Base-by-base conservation (phyloP, 2,888 invertebrate genomes). In the Panzeria rudis region DNA sequence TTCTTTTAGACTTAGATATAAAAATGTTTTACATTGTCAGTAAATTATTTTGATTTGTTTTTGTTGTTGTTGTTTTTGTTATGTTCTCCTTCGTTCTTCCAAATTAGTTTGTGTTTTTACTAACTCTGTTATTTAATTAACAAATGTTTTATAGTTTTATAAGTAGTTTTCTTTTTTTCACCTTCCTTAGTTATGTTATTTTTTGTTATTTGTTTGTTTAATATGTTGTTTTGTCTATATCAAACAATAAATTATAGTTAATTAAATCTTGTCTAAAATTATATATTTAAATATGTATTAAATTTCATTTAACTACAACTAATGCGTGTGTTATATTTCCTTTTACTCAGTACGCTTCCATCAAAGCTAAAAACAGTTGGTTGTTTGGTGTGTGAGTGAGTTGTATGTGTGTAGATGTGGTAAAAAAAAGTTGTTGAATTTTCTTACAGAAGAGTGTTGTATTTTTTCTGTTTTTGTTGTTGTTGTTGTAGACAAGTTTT, bases 61-160 rank as follows among this genome's bases (percentile, higher is more conserved):
- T 52, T 73, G 44, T 25, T 66, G 29, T 69, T 69, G 13, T 17
- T 66, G 59, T 66, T 71, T 15, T 69, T 9, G 61, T 64, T 64
- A 17, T 54, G 1, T 80, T 15, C 38, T 47, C 7, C 59, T 80
- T n/a, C 62, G 44, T 66, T 64, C 23, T 76, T 71, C 52, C n/a
- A 13, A 15, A n/a, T 72, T 64, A 17, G 44, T 23, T 84, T 62
- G 23, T 64, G 56, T 61, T 25, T 73, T 17, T 61, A 15, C 29
- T 77, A 79, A 72, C 61, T 81, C 73, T 71, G 71, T 23, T 84
- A n/a, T n/a, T n/a, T n/a, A 81, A 78, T 82, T 83, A 84, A 83
- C 82, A 83, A 75, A 71, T 81, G 50, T 81, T 83, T 90, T 88
- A 86, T 88, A 82, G 76, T 86, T 86, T 71, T 75, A 29, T n/a